These are phyloP conservation scores for Trichopria drosophilae DNA, from an alignment of 2,888 invertebrate genomes.

Conservation along the genomic window DNA sequence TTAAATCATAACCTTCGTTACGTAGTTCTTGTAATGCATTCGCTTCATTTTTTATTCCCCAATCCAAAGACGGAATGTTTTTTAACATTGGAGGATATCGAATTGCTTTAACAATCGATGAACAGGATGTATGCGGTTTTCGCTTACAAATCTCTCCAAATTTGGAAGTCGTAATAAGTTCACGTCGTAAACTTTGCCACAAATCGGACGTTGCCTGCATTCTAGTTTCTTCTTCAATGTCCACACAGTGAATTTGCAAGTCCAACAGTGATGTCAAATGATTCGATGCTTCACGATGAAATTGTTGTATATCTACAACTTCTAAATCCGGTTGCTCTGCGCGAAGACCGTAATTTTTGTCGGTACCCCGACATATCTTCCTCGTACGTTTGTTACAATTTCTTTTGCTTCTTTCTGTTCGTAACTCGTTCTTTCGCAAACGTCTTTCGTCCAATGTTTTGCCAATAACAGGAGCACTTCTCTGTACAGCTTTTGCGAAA, in stretches of 20 bases:
- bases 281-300: constrained; percentile 6
- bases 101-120: constrained; percentile 22
- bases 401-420: no score
- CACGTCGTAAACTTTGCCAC: constrained; percentile 27
- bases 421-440: no score
- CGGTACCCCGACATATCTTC: constrained; percentile 12
- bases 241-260: constrained; percentile 15
- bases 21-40: constrained; percentile 15
- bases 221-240: constrained; percentile 29
- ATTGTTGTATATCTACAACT: constrained; percentile 1
- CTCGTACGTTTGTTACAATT: constrained; percentile 29
- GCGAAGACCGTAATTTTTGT: constrained; percentile 25
- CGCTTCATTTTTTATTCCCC: constrained; percentile 31
- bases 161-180: constrained; percentile 34
- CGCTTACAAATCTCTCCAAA: constrained; percentile 28
- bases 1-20: constrained; percentile 5
- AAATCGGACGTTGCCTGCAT: constrained; percentile 18
- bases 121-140: constrained; percentile 24
- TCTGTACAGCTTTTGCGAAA: no score
- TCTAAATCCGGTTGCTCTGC: constrained; percentile 21
- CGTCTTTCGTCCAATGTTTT: no score
- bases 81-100: constrained; percentile 11
- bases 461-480: no score
- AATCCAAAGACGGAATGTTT: constrained; percentile 10
- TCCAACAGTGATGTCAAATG: constrained; percentile 27